These are phyloP conservation scores for Holothuria scabra DNA, from an alignment of 53 echinoderm and acorn worm genomes.

Conservation along the genomic window DNA sequence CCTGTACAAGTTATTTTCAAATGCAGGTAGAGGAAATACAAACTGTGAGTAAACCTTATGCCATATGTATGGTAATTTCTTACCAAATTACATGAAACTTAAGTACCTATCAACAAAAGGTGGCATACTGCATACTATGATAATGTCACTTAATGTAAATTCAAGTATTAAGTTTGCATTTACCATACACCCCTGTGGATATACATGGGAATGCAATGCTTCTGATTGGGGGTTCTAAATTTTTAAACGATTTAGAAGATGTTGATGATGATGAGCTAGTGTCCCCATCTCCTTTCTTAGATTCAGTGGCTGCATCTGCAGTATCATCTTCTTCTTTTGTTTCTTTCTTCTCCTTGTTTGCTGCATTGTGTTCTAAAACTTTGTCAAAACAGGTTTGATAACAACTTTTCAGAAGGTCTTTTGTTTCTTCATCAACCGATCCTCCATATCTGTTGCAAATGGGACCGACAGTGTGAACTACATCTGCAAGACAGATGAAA, in stretches of 20 bases:
- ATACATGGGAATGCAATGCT: conserved; percentile 94
- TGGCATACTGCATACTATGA: too few relatives aligned
- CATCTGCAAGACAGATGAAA: neutral
- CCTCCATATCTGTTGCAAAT: neutral
- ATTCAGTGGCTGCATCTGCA: neutral
- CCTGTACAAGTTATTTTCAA: too few relatives aligned
- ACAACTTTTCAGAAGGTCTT: conserved; percentile 64
- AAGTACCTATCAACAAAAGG: too few relatives aligned
- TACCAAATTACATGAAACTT: too few relatives aligned
- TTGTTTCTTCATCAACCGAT: conserved; percentile 9
- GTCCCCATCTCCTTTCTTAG: neutral
- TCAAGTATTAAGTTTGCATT: neutral
- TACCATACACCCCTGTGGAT: conserved; percentile 95
- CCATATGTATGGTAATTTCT: too few relatives aligned
- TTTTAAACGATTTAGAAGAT: conserved; percentile 30
- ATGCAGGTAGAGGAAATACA: too few relatives aligned
- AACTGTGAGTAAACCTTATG: too few relatives aligned
- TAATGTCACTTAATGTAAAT: too few relatives aligned
- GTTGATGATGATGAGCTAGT: conserved; percentile 27
- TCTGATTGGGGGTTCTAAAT: conserved; percentile 73
- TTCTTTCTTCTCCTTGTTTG: conserved; percentile 18
- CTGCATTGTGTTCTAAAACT: conserved; percentile 72
- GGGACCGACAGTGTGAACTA: conserved; percentile 94
- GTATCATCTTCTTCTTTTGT: conserved; percentile 14
- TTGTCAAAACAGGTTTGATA: conserved; percentile 70